Base-by-base conservation (phyloP, 2,888 invertebrate genomes). In the Caenorhabditis sp. region DNA sequence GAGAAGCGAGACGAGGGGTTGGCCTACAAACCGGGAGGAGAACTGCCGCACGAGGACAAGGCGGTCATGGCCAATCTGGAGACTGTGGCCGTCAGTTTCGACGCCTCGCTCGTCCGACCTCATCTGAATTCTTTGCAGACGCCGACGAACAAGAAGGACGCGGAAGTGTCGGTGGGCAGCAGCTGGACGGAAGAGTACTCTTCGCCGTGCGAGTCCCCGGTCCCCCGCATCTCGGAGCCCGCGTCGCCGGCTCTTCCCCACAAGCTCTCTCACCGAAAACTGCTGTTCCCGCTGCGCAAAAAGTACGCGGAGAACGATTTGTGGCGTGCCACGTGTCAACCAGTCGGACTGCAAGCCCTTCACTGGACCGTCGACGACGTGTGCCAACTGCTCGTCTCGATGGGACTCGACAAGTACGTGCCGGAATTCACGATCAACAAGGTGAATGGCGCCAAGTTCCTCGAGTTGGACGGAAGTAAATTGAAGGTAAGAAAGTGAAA, bases 381-480 rank as follows among this genome's bases (percentile, higher is more conserved):
- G 9, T 88, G 88, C 55, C 87, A 87, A 52, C 79, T 88, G 32
- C 70, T 89, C 9, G 83, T 86, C 20, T 85, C 87, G 35, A 86
- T 92, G 63, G 92, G 95, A 39, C 91, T 96, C 89, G 95, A 95
- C 89, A 93, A 94, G 68, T 94, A 95, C 91, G 93, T 94, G 84
- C 92, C 94, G 53, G 94, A 94, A 86, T 95, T 96, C 90, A 93
- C 94, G 61, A 94, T 95, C 86, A 93, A 94, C 86, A 94, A 94
- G 88, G 94, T 98, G 59, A 94, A 94, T 90, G 98, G 98, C 20
- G 92, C 93, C 35, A 93, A 94, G 61, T 92, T 98, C 66, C 91
- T 98, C 48, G 93, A 94, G 79, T 92, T 98, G 62, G 95, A 96
- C 89, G 95, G 95, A 0, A 93, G 94, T 70, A 95, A 95, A 90